phyloP scores from a whole-genome alignment of 2,113 vertebrate species.

The Cnemophilus loriae region DNA sequence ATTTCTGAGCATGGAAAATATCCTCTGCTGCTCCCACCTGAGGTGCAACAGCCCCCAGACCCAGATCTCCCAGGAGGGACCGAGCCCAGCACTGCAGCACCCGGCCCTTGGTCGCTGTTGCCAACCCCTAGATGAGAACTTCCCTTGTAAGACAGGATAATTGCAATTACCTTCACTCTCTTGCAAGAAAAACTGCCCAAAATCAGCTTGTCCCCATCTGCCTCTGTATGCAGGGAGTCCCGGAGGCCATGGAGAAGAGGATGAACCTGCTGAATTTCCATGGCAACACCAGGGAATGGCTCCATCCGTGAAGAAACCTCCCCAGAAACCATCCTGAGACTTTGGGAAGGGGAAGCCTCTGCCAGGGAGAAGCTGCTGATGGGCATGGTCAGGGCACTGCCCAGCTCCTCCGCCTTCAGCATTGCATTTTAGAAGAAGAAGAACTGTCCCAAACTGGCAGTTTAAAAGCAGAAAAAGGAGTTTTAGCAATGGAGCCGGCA shows the following conservation, averaged over 20 bases:
- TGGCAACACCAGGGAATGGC: conserved; percentile 25
- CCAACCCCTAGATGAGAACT: neutral
- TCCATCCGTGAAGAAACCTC: neutral
- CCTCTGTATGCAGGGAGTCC: neutral
- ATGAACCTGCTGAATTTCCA: conserved; percentile 45
- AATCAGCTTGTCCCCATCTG: neutral
- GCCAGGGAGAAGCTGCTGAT: neutral
- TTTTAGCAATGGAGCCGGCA: neutral
- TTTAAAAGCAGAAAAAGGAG: neutral
- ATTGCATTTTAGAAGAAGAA: neutral
- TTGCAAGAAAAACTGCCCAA: neutral
- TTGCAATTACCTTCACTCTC: neutral
- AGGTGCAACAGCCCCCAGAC: neutral
- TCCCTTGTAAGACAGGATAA: neutral
- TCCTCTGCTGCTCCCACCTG: neutral
- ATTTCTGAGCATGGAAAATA: neutral
- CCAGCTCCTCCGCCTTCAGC: neutral
- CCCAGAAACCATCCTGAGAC: neutral
- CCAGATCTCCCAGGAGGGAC: accelerated
- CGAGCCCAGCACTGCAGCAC: accelerated
- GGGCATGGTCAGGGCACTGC: neutral
- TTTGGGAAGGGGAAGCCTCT: neutral
- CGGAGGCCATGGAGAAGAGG: neutral
- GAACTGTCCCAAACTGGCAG: accelerated
- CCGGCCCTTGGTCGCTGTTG: accelerated